Conservation (phyloP, 2,113 vertebrate genomes). For the Fukomys damarensis region DNA sequence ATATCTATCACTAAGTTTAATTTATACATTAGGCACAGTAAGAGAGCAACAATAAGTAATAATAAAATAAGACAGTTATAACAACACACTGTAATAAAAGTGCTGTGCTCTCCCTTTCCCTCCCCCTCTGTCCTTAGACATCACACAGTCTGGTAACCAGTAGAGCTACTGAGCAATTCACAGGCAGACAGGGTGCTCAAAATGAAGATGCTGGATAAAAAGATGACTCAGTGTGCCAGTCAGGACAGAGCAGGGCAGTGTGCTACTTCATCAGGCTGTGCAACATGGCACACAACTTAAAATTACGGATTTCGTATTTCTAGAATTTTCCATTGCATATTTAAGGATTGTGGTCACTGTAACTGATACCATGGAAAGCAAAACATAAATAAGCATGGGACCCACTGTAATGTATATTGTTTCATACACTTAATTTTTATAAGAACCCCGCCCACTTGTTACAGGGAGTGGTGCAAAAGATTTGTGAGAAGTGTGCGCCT, state of each 20-base stretch:
- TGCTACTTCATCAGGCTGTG: neutral
- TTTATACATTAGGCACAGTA: neutral
- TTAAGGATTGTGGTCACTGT: neutral
- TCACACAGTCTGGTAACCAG: neutral
- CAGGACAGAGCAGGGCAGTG: neutral
- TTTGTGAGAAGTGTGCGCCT: neutral
- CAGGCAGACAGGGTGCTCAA: too few relatives aligned
- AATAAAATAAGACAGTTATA: neutral
- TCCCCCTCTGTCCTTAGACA: neutral
- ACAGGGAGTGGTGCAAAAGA: neutral
- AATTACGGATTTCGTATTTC: neutral
- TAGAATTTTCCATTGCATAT: neutral
- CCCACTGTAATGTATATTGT: neutral
- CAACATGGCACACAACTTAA: neutral
- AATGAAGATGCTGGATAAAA: neutral
- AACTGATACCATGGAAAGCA: neutral
- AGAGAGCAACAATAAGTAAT: neutral
- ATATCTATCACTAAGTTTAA: neutral
- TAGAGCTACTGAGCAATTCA: too few relatives aligned
- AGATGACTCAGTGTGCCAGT: neutral
- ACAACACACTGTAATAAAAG: neutral
- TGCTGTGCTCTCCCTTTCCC: too few relatives aligned
- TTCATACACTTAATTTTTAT: constrained; percentile 11
- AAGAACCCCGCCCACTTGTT: neutral
- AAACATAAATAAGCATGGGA: neutral